Conservation (phyloP, 2,888 invertebrate genomes). For the Unio pictorum region DNA sequence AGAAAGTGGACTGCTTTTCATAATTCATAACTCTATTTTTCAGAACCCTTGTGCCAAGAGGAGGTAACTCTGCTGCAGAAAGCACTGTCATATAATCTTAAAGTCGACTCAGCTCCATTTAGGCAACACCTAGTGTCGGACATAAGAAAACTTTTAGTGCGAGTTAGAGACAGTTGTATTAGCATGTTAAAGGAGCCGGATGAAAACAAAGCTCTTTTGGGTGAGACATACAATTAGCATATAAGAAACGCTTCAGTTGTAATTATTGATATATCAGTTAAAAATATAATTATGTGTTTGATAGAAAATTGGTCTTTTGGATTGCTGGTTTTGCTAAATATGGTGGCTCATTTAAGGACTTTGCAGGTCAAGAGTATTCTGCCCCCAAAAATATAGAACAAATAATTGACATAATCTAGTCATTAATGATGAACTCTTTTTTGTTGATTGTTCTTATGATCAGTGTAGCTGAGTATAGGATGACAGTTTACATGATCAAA, state of each 20-base stretch:
- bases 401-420: too few species aligned
- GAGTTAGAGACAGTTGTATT: constrained; percentile 65
- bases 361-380: too few species aligned
- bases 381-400: too few species aligned
- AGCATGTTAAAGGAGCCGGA: constrained; percentile 38
- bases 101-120: constrained; percentile 69
- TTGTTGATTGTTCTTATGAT: too few species aligned
- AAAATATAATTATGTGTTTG: too few species aligned
- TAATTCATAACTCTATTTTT: constrained; percentile 8
- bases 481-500: too few species aligned
- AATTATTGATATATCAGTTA: too few species aligned
- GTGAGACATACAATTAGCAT: too few species aligned
- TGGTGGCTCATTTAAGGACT: background rate
- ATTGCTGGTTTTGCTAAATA: background rate
- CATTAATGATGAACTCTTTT: too few species aligned
- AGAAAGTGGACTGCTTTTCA: background rate
- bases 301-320: too few species aligned
- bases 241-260: too few species aligned
- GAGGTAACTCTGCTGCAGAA: constrained; percentile 57
- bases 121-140: constrained; percentile 63
- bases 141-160: constrained; percentile 56
- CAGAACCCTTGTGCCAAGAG: constrained; percentile 48
- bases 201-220: constrained; percentile 16
- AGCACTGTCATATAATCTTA: constrained; percentile 62
- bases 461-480: too few species aligned